Conservation (phyloP, 2,113 vertebrate genomes). For the Syrrhaptes paradoxus region DNA sequence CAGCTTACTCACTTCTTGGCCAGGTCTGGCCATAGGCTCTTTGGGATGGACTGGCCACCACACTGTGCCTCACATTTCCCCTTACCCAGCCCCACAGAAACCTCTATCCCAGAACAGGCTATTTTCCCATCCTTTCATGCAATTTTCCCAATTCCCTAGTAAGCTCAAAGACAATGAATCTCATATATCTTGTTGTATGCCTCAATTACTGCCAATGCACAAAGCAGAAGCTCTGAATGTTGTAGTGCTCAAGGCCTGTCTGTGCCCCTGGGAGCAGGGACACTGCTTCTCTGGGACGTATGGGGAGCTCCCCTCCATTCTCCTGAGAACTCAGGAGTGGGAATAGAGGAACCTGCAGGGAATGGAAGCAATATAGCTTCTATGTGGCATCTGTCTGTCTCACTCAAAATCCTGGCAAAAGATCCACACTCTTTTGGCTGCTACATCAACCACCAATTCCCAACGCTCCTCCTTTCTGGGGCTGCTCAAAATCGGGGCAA, state of each 20-base stretch:
- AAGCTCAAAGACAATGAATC: background rate
- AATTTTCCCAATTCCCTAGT: background rate
- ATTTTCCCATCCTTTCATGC: background rate
- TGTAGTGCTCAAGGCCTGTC: background rate
- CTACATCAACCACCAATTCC: background rate
- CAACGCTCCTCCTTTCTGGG: background rate
- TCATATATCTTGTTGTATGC: background rate
- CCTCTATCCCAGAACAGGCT: background rate
- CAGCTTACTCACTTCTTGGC: background rate
- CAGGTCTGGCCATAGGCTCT: background rate
- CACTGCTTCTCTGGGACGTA: background rate
- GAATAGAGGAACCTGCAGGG: background rate
- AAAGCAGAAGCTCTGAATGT: background rate
- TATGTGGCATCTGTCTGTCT: background rate
- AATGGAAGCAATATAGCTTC: background rate
- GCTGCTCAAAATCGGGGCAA: background rate
- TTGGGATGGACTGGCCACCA: background rate
- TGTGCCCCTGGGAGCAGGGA: background rate
- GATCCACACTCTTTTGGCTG: background rate
- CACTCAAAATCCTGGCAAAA: background rate
- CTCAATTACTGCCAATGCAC: background rate
- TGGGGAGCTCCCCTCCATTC: background rate
- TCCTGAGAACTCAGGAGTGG: background rate
- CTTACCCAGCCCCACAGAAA: background rate
- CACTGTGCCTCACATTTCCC: background rate